Conservation (phyloP, 1,140 invertebrate species). For the Archivesica marissinica region DNA sequence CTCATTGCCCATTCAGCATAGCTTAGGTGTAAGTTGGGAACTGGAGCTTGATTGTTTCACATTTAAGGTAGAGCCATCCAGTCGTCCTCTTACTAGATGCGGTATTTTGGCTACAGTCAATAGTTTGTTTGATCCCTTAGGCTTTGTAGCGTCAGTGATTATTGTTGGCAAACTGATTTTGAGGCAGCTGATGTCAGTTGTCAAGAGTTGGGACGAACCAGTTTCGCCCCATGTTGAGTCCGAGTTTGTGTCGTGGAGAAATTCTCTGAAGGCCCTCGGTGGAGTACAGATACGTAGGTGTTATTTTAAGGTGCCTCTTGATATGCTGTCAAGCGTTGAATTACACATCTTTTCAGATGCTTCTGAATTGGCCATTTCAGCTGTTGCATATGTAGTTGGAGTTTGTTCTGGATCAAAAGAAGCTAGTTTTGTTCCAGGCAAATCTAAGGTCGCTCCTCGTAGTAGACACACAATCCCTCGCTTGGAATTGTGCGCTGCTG, state of each 20-base stretch:
- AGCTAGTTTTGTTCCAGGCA: constrained; percentile 47
- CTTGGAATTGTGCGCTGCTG: constrained; percentile 61
- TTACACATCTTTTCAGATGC: constrained; percentile 63
- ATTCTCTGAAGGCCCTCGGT: not conserved
- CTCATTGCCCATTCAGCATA: no score
- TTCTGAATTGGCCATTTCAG: constrained; percentile 49
- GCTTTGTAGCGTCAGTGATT: constrained; percentile 56
- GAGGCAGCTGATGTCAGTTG: constrained; percentile 21
- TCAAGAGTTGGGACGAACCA: constrained; percentile 28
- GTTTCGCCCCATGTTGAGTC: constrained; percentile 14
- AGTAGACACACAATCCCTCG: constrained; percentile 54
- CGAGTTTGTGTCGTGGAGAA: not conserved
- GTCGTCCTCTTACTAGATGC: constrained; percentile 49
- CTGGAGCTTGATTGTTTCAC: no score
- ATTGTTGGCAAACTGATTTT: constrained; percentile 68
- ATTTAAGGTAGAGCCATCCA: no score
- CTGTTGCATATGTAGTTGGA: constrained; percentile 32
- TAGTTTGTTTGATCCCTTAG: constrained; percentile 58
- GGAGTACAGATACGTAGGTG: constrained; percentile 17
- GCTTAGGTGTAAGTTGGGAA: no score
- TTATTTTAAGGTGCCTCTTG: constrained; percentile 8
- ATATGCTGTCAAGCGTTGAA: not conserved
- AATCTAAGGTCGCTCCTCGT: constrained; percentile 63
- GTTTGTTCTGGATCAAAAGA: not conserved
- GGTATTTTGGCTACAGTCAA: constrained; percentile 58